Evolutionary conservation across 2,113 vertebrate species (phyloP).

Genomic region (Calyptomena viridis): DNA sequence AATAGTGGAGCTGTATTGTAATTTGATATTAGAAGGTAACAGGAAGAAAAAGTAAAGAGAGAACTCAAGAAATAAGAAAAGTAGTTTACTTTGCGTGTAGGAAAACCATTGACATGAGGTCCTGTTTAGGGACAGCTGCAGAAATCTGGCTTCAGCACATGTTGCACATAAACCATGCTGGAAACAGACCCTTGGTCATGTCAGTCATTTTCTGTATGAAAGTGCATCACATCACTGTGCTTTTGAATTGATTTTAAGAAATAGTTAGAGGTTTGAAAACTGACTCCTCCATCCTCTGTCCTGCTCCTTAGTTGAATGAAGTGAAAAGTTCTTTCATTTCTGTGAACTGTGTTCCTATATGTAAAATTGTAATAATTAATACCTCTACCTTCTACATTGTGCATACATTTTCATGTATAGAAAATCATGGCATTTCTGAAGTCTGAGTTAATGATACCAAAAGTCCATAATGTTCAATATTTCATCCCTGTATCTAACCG

Average conservation of each 20-base stretch:
- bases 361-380: background rate
- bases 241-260: background rate
- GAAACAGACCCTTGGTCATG: background rate
- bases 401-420: background rate
- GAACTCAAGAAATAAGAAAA: background rate
- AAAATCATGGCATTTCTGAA: background rate
- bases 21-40: background rate
- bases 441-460: background rate
- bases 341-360: background rate
- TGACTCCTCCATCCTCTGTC: background rate
- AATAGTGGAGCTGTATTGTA: background rate
- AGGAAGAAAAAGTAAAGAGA: background rate
- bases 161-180: background rate
- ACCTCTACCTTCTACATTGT: background rate
- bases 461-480: background rate
- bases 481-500: background rate
- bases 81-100: background rate
- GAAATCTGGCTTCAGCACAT: background rate
- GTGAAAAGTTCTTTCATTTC: background rate
- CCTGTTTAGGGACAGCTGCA: background rate
- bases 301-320: background rate
- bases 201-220: background rate
- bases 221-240: background rate
- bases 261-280: background rate
- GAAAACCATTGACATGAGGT: background rate